These are phyloP conservation scores for Plodia interpunctella DNA, from an alignment of 1,140 invertebrate genomes.

Conservation along the genomic window DNA sequence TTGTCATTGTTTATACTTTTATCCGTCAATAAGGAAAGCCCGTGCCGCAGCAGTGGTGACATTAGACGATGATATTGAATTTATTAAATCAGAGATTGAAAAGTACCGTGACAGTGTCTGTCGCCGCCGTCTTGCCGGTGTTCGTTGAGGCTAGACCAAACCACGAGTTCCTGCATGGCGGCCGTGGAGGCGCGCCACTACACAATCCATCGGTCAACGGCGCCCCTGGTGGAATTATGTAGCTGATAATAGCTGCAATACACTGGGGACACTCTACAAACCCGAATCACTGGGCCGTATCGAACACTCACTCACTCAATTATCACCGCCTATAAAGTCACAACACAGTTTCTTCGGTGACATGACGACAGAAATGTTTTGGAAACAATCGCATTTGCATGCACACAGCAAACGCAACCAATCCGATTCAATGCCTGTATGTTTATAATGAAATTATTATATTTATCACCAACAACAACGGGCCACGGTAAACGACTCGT, in stretches of 20 bases:
- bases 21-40: too few species aligned
- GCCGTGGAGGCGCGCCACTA: slow-evolving; percentile 36
- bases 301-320: slow-evolving; percentile 56
- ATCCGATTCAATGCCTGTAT: not conserved
- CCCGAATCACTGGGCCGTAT: slow-evolving; percentile 57
- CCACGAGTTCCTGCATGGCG: slow-evolving; percentile 58
- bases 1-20: too few species aligned
- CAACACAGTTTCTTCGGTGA: slow-evolving; percentile 42
- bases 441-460: not conserved
- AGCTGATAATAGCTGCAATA: slow-evolving; percentile 29
- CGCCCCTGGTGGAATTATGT: slow-evolving; percentile 33
- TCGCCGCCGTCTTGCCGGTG: slow-evolving; percentile 60
- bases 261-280: slow-evolving; percentile 49
- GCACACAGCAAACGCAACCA: not conserved
- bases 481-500: slow-evolving; percentile 36
- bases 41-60: too few species aligned
- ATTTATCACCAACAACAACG: not conserved
- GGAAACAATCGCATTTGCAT: slow-evolving; percentile 42
- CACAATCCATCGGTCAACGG: slow-evolving; percentile 60
- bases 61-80: too few species aligned
- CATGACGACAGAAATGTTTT: slow-evolving; percentile 56
- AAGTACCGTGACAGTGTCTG: slow-evolving; percentile 49
- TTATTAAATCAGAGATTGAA: too few species aligned
- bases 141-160: slow-evolving; percentile 49
- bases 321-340: slow-evolving; percentile 51